These are phyloP conservation scores for Quiscalus mexicanus DNA, from an alignment of 2,113 vertebrate genomes.

Conservation along the genomic window DNA sequence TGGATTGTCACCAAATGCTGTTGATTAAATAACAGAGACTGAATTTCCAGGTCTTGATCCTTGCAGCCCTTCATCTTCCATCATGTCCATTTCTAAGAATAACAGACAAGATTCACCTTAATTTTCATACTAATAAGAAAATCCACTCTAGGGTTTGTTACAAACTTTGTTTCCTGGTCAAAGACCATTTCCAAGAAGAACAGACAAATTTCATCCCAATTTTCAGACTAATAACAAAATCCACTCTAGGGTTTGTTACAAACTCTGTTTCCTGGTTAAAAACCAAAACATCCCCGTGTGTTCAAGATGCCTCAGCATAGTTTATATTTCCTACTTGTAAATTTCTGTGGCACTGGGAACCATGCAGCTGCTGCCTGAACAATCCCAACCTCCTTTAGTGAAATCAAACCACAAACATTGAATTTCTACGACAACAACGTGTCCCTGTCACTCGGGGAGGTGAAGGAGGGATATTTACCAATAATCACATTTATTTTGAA, in stretches of 20 bases:
- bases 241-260: not conserved
- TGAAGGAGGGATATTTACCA: not conserved
- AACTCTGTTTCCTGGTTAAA: not conserved
- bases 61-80: not conserved
- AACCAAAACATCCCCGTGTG: not conserved
- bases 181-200: not conserved
- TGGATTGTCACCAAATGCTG: fast-evolving
- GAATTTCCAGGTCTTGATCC: not conserved
- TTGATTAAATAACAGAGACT: not conserved
- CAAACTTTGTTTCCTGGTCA: too few species aligned
- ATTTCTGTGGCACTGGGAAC: not conserved
- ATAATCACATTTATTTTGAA: not conserved
- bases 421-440: fast-evolving
- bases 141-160: not conserved
- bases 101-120: not conserved
- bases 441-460: not conserved
- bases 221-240: not conserved
- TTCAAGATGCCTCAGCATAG: not conserved
- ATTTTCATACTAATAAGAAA: not conserved
- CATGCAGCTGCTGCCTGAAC: not conserved
- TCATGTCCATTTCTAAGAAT: not conserved
- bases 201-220: not conserved
- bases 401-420: not conserved
- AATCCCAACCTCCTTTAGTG: not conserved
- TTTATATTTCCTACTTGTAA: not conserved